Evolutionary conservation across 2,113 vertebrate genomes (phyloP).

Genomic region (Callipepla squamata): DNA sequence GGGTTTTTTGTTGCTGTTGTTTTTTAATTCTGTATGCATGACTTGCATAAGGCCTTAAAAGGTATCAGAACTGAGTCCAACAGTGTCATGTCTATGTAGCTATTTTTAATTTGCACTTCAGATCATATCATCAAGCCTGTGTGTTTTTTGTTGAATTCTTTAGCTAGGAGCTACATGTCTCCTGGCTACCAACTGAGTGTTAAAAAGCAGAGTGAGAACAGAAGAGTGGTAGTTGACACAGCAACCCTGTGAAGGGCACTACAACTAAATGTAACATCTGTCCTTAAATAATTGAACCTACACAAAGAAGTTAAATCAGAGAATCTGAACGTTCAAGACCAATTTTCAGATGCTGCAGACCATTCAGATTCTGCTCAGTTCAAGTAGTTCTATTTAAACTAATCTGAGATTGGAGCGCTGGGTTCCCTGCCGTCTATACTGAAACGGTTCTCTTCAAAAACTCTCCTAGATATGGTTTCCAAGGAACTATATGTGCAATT

Average conservation of each 20-base stretch:
- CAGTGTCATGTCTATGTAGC: neutral
- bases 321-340: neutral
- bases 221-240: slow-evolving; percentile 17
- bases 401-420: neutral
- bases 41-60: neutral
- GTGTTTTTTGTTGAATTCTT: neutral
- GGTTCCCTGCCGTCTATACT: slow-evolving; percentile 38
- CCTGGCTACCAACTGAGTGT: neutral
- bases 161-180: neutral
- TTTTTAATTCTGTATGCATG: neutral
- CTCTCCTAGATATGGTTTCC: slow-evolving; percentile 53
- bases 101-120: neutral
- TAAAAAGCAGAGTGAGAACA: neutral
- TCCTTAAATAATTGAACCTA: neutral
- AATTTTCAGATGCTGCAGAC: slow-evolving; percentile 1
- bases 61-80: neutral
- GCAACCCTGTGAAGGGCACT: neutral
- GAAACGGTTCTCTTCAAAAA: slow-evolving; percentile 37
- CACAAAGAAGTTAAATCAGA: slow-evolving; percentile 5
- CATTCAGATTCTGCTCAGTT: slow-evolving; percentile 1
- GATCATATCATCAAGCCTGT: neutral
- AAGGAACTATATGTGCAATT: neutral
- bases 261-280: neutral
- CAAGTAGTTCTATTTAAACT: slow-evolving; percentile 50
- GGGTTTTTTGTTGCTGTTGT: neutral